phyloP scores from a whole-genome alignment of 2,113 vertebrate species.

The Atlantisia rogersi region DNA sequence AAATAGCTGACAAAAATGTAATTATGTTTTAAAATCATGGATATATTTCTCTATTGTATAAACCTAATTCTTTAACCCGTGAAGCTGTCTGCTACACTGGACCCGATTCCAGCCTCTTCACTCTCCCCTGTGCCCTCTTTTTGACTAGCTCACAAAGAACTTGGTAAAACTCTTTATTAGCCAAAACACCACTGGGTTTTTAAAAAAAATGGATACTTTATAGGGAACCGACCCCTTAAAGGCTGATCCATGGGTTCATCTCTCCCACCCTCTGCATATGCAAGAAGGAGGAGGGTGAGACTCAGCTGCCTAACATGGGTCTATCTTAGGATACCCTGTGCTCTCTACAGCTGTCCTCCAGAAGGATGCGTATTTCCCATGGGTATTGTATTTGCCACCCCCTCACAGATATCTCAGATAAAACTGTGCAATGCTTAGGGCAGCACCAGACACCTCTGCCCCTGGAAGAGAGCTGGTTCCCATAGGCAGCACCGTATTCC shows the following conservation, averaged over 20 bases:
- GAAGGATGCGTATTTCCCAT: background rate
- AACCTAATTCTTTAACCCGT: background rate
- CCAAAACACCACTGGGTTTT: background rate
- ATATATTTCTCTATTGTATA: slow-evolving; percentile 21
- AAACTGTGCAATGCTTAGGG: background rate
- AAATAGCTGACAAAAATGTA: slow-evolving; percentile 28
- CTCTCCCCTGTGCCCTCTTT: background rate
- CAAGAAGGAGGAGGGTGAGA: background rate
- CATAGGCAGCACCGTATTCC: background rate
- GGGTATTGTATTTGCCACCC: background rate
- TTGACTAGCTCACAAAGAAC: background rate
- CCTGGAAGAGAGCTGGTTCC: background rate
- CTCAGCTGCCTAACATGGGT: background rate
- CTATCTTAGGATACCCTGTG: background rate
- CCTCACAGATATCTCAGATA: background rate
- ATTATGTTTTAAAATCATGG: slow-evolving; percentile 1
- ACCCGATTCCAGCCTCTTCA: background rate
- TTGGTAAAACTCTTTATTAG: background rate
- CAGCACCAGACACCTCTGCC: background rate
- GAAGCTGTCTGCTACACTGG: background rate
- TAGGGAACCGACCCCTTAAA: background rate
- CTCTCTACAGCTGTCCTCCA: slow-evolving; percentile 5
- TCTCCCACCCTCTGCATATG: background rate
- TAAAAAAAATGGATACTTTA: background rate
- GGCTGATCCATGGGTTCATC: background rate